phyloP scores from a whole-genome alignment of 2,797 vertebrate species.

The Myotis myotis region DNA sequence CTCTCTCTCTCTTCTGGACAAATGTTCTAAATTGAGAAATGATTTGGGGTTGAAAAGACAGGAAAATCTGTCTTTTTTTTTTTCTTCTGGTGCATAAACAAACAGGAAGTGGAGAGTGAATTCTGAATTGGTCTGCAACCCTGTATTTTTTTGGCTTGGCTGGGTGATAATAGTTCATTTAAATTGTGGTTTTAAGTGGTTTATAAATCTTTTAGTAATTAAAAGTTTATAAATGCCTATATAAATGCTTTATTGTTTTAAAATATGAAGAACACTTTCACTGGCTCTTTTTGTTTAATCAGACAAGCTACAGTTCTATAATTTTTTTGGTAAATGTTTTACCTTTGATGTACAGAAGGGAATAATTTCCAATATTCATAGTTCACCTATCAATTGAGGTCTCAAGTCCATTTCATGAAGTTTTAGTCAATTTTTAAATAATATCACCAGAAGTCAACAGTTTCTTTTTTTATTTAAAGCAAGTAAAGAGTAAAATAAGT shows the following conservation, averaged over 20 bases:
- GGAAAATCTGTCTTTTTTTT: neutral
- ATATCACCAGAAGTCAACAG: neutral
- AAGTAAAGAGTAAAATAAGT: neutral
- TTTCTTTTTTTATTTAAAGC: conserved; percentile 39
- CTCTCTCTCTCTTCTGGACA: neutral
- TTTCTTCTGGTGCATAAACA: neutral
- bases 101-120: conserved; percentile 41
- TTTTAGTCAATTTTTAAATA: neutral
- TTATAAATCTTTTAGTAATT: conserved; percentile 37
- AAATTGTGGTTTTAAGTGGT: conserved; percentile 9
- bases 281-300: neutral
- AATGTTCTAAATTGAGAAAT: conserved; percentile 44
- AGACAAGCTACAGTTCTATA: neutral
- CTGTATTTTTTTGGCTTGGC: neutral
- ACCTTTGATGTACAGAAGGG: neutral
- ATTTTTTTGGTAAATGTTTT: neutral
- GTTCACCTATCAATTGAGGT: neutral
- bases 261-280: neutral
- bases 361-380: neutral
- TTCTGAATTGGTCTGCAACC: neutral
- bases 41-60: conserved; percentile 39
- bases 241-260: conserved; percentile 26
- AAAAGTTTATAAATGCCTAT: conserved; percentile 31
- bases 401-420: neutral
- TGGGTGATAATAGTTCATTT: neutral